Conservation (phyloP, 2,888 invertebrate genomes). For the Eurytoma californica region DNA sequence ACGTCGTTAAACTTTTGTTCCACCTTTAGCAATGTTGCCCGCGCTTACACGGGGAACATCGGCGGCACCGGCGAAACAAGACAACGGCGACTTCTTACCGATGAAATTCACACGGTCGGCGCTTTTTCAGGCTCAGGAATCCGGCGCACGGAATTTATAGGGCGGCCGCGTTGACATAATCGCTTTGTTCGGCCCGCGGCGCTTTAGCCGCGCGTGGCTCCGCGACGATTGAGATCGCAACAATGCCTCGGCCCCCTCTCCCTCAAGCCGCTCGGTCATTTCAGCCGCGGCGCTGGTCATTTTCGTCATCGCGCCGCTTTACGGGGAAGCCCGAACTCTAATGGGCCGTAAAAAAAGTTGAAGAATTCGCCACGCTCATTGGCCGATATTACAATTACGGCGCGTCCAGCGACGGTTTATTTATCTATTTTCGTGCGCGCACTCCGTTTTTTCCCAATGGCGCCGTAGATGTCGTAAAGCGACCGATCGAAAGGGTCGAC, state of each 20-base stretch:
- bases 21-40: too few relatives aligned
- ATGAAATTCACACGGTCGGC: constrained; percentile 42
- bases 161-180: constrained; percentile 39
- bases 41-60: background rate
- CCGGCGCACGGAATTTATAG: constrained; percentile 28
- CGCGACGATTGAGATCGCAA: constrained; percentile 22
- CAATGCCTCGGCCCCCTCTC: background rate
- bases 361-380: constrained; percentile 13
- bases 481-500: background rate
- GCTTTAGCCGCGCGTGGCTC: background rate
- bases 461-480: background rate
- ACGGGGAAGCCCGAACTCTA: constrained; percentile 18
- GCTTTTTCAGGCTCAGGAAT: background rate
- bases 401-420: background rate
- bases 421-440: constrained; percentile 15
- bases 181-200: constrained; percentile 12
- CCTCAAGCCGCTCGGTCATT: background rate
- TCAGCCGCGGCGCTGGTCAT: background rate
- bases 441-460: background rate
- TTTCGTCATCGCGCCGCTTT: constrained; percentile 9
- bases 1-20: too few relatives aligned
- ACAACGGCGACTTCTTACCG: constrained; percentile 18
- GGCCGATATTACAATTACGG: background rate
- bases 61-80: background rate
- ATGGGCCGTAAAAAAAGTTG: constrained; percentile 20